A percentile compares a stretch with the other conserved stretches of the same genome.
phyloP scores from a whole-genome alignment of 2,888 invertebrate species.

The Sphinx pinastri region DNA sequence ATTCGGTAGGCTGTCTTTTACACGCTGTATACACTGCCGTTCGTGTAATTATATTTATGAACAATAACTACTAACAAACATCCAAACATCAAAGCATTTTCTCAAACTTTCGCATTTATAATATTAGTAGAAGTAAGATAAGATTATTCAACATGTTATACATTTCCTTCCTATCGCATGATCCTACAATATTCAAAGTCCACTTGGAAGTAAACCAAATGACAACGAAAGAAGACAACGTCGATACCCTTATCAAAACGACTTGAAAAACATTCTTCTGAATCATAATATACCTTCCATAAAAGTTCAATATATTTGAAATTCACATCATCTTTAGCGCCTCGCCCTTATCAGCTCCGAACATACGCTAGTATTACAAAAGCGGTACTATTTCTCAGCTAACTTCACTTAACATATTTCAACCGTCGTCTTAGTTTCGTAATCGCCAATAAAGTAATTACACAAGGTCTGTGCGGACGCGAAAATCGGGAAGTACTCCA shows the following conservation, averaged over 20 bases:
- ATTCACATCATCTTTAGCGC: conserved; percentile 7
- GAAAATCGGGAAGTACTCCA: conserved; percentile 55
- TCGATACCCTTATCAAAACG: background rate
- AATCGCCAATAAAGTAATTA: conserved; percentile 65
- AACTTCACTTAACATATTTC: conserved; percentile 48
- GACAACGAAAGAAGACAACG: background rate
- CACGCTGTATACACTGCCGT: too few species aligned
- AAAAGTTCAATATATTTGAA: background rate
- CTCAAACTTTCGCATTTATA: too few species aligned
- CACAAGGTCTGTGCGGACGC: conserved; percentile 53
- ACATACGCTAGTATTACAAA: conserved; percentile 9
- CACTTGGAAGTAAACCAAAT: background rate
- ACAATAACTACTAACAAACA: too few species aligned
- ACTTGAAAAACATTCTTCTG: background rate
- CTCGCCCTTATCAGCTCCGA: background rate
- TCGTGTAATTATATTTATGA: too few species aligned
- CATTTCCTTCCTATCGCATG: too few species aligned
- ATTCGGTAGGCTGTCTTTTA: too few species aligned
- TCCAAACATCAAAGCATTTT: too few species aligned
- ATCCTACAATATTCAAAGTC: background rate
- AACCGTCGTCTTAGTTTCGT: conserved; percentile 55
- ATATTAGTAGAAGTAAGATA: too few species aligned
- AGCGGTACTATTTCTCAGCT: background rate
- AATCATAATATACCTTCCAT: background rate
- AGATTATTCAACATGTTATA: too few species aligned